phyloP scores from a whole-genome alignment of 2,888 invertebrate genomes.

The Petrolisthes manimaculis region DNA sequence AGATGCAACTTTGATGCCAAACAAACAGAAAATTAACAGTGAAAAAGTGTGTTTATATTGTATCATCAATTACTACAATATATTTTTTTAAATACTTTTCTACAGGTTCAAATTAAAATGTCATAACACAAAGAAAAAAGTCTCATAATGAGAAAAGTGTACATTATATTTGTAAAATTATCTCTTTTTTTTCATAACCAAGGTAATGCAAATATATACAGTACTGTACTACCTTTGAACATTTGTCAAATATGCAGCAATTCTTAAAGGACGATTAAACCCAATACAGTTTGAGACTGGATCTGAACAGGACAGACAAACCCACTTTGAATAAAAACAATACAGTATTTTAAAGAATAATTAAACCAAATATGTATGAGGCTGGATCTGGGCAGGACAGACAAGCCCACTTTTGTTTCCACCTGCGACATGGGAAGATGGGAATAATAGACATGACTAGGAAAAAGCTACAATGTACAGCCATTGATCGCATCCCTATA shows the following conservation, averaged over 20 bases:
- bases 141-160: too few relatives aligned
- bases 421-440: constrained; percentile 41
- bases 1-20: too few relatives aligned
- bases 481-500: constrained; percentile 52
- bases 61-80: too few relatives aligned
- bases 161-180: too few relatives aligned
- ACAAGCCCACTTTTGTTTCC: neutral
- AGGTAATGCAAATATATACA: too few relatives aligned
- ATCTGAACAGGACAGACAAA: neutral
- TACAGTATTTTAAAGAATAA: neutral
- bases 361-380: constrained; percentile 2
- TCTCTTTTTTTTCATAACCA: too few relatives aligned
- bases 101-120: too few relatives aligned
- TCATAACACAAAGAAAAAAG: too few relatives aligned
- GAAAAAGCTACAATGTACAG: constrained; percentile 64
- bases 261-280: neutral
- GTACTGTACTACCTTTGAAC: neutral
- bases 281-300: neutral
- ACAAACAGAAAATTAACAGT: too few relatives aligned
- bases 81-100: too few relatives aligned
- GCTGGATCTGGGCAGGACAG: neutral
- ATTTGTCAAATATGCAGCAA: too few relatives aligned
- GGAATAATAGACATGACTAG: constrained; percentile 62
- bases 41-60: too few relatives aligned
- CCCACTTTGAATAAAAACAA: neutral